Conservation (phyloP, 2,888 invertebrate genomes). For the Drosophila nigricruria region DNA sequence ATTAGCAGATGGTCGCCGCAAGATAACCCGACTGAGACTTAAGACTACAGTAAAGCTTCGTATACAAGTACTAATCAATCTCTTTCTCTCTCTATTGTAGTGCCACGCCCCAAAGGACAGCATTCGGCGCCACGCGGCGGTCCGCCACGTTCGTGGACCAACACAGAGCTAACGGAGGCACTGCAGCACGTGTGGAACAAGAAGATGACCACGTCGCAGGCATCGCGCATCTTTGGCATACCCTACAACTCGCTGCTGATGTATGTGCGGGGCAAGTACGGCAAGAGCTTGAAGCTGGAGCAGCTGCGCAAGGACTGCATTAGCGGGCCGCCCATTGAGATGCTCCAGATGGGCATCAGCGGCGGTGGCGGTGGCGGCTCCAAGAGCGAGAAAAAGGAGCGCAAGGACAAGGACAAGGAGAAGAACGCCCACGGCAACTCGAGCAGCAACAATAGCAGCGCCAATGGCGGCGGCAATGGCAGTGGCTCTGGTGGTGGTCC, state of each 20-base stretch:
- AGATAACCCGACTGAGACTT: slow-evolving; percentile 78
- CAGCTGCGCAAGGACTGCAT: slow-evolving; percentile 95
- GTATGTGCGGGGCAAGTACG: slow-evolving; percentile 97
- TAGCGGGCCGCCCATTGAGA: slow-evolving; percentile 91
- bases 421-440: slow-evolving; percentile 46
- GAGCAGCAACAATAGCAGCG: slow-evolving; percentile 28
- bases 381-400: slow-evolving; percentile 76
- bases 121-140: slow-evolving; percentile 96
- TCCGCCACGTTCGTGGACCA: slow-evolving; percentile 96
- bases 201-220: slow-evolving; percentile 97
- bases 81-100: slow-evolving; percentile 85
- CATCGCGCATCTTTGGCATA: slow-evolving; percentile 95
- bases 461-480: slow-evolving; percentile 12
- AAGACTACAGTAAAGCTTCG: slow-evolving; percentile 5
- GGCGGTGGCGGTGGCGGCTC: slow-evolving; percentile 69
- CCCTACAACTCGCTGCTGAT: slow-evolving; percentile 96
- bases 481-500: slow-evolving; percentile 42
- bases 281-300: slow-evolving; percentile 95
- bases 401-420: slow-evolving; percentile 75
- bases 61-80: slow-evolving; percentile 41
- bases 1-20: slow-evolving; percentile 81
- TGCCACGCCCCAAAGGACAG: slow-evolving; percentile 94
- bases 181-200: slow-evolving; percentile 98
- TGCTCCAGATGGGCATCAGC: slow-evolving; percentile 88
- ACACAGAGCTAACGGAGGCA: slow-evolving; percentile 95